Evolutionary conservation across 2,797 vertebrate genomes (phyloP).

Genomic region (Gallirallus australis): DNA sequence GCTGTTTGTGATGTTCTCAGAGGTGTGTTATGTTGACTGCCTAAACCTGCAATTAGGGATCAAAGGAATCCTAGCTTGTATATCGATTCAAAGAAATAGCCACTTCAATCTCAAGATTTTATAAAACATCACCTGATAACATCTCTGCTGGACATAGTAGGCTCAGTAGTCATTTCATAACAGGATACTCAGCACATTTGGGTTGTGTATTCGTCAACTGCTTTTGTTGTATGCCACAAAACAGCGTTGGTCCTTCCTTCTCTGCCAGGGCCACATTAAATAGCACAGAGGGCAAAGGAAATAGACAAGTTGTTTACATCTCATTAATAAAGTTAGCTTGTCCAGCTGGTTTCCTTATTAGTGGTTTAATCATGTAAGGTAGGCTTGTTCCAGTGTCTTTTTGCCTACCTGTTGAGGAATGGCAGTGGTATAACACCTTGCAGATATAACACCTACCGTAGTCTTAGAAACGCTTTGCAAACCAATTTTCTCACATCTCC

Average conservation of each 20-base stretch:
- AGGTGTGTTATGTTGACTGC: not conserved
- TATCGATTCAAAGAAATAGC: not conserved
- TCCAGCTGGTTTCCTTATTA: not conserved
- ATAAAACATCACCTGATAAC: not conserved
- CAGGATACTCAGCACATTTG: not conserved
- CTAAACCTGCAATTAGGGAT: not conserved
- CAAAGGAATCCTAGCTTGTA: not conserved
- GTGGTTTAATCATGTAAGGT: not conserved
- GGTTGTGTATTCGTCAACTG: not conserved
- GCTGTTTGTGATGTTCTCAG: not conserved
- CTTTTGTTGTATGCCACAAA: not conserved
- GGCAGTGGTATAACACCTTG: not conserved
- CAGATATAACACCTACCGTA: not conserved
- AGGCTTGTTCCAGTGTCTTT: not conserved
- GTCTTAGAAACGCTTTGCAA: not conserved
- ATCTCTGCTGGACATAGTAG: not conserved
- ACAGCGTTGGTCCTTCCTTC: not conserved
- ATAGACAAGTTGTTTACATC: not conserved
- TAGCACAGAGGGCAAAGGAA: not conserved
- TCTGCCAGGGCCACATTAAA: not conserved
- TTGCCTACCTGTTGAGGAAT: not conserved
- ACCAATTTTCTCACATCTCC: not conserved
- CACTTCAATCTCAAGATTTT: not conserved
- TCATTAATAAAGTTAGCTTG: not conserved
- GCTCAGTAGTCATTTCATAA: not conserved